Base-by-base conservation (phyloP, 2,888 invertebrate species). In the Philhelius pedissequus region DNA sequence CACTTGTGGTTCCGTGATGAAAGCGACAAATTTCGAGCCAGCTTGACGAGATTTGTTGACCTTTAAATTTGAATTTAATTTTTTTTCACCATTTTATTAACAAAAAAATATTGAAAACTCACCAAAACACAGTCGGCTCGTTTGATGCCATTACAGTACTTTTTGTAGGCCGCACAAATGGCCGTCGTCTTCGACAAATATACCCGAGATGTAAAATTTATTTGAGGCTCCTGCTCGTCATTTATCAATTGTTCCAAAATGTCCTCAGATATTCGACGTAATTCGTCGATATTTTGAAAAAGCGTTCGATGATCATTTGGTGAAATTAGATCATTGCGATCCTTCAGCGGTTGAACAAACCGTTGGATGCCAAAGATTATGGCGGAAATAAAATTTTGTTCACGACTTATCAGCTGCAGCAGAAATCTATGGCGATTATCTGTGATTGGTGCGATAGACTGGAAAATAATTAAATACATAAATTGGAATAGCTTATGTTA, bases 271-370 rank as follows among this genome's bases (percentile, higher is more conserved):
- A 96, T 92, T 89, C 96, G 88, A 86, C 91, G 88, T 90, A 96
- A 94, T 93, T 97, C 97, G 90, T 97, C 96, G 87, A 95, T 94
- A 91, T 97, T 97, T 92, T 97, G 97, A 90, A 97, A 97, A 73
- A 97, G 92, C 38, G 95, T 93, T 89, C 95, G 94, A 90, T 97
- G 96, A 89, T 97, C 97, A 66, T 94, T 93, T 1, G 95, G 94
- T 2, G 95, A 94, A 68, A 97, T 94, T 11, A 97, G 93, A 89
- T 97, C 97, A 62, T 94, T 94, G 76, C 96, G 93, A 88, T 96
- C 96, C 5, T 94, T 93, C 86, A 97, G 90, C 0, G 96, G 96
- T 0, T 94, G 94, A 54, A 96, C 94, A 90, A 96, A 97, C 82
- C 96, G 93, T 80, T 95, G 94, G 81, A 96, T 93, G 4, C 96